Base-by-base conservation (phyloP, 2,797 vertebrate species). In the Acestrorhynchus altus region DNA sequence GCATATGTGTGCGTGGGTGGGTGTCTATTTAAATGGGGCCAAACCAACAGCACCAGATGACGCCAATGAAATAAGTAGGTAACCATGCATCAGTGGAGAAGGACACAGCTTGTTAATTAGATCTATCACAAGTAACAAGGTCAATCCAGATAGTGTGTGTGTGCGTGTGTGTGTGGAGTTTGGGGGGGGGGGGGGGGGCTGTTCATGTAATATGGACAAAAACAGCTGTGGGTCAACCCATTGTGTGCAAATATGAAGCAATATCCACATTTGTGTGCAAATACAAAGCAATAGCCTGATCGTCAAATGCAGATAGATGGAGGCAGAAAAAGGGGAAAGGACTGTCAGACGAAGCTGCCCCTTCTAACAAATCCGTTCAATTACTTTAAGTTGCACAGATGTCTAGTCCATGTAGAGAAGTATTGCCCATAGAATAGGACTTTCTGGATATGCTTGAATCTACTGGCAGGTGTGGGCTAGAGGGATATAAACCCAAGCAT, bases 1-100 rank as follows among this genome's bases (percentile, higher is more conserved):
- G 40, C 56, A 63, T 66, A 26, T 66, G 73, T 66, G 51, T 44
- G 24, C 46, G 73, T 67, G 74, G 57, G 39, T 67, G 74, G 22
- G 64, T 59, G 46, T 61, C 44, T 63, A 46, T 60, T 72, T 16
- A 59, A 74, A 64, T 20, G 12, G 35, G 6, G 54, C 16, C 52
- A 15, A 4, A 44, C 44, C 28, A 57, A 54, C n/a, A 54, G 52
- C 24, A 8, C 18, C 47, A n/a, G 16, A 54, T 54, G 57, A 61
- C 28, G 60, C 72, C 31, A 54, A 20, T 65, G 61, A 31, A 61
- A 16, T 40, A 65, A 10, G 49, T 63, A 54, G 60, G 46, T 54
- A 22, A 46, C 63, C 63, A 47, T 47, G 51, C 64, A 68, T 60
- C n/a, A 51, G 15, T 18, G 40, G 40, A 67, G 39, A 44, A 24